phyloP scores from a whole-genome alignment of 2,113 vertebrate species.

The Lepus americanus region DNA sequence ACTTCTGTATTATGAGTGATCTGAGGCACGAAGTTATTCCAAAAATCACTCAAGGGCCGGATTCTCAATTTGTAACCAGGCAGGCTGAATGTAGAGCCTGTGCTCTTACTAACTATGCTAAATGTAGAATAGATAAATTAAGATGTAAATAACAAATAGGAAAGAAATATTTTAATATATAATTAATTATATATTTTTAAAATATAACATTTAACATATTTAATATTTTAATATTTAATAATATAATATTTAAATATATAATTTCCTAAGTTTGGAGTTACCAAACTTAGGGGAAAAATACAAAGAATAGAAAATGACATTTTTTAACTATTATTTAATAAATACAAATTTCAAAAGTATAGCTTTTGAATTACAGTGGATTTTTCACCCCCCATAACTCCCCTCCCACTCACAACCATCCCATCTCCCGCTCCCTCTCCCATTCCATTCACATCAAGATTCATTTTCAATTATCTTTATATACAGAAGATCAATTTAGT shows the following conservation, averaged over 20 bases:
- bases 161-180: not conserved
- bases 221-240: no score
- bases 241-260: not conserved
- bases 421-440: no score
- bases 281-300: not conserved
- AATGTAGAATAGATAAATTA: not conserved
- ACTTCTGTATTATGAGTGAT: not conserved
- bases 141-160: not conserved
- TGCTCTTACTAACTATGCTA: not conserved
- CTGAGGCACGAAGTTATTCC: not conserved
- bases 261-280: not conserved
- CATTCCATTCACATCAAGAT: no score
- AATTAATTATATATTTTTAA: not conserved
- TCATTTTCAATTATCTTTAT: no score
- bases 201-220: no score
- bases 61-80: not conserved
- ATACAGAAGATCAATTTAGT: no score
- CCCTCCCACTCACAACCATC: no score
- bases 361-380: no score
- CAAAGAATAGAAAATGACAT: not conserved
- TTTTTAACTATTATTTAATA: no score
- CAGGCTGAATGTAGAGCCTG: not conserved
- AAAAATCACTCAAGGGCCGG: not conserved
- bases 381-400: no score
- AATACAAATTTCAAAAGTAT: no score